Conservation (phyloP, 2,797 vertebrate species). For the Coluber constrictor region DNA sequence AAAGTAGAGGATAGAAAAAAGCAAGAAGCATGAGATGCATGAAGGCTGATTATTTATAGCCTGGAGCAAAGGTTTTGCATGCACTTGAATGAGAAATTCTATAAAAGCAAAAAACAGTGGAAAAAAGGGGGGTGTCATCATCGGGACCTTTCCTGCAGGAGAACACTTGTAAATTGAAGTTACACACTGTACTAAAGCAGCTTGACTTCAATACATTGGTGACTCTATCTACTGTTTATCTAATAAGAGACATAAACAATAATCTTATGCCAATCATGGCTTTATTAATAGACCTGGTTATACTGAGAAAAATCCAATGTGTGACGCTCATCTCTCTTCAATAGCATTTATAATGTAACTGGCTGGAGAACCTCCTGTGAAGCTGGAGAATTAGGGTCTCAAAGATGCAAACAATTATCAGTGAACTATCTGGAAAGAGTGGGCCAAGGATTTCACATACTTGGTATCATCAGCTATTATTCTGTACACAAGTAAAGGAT, state of each 20-base stretch:
- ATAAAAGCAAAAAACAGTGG: background rate
- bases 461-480: background rate
- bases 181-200: background rate
- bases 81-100: background rate
- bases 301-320: background rate
- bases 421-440: background rate
- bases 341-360: background rate
- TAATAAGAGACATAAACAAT: background rate
- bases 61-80: background rate
- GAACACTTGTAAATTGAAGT: background rate
- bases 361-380: background rate
- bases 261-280: background rate
- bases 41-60: background rate
- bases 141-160: conserved; percentile 9
- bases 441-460: background rate
- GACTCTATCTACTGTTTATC: background rate
- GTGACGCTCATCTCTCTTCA: background rate
- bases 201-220: background rate
- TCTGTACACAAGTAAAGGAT: background rate
- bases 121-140: background rate
- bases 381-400: background rate
- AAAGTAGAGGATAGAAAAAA: background rate
- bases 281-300: background rate
- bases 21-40: background rate
- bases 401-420: background rate